phyloP scores from a whole-genome alignment of 2,888 invertebrate genomes.

The Epicampocera succincta region DNA sequence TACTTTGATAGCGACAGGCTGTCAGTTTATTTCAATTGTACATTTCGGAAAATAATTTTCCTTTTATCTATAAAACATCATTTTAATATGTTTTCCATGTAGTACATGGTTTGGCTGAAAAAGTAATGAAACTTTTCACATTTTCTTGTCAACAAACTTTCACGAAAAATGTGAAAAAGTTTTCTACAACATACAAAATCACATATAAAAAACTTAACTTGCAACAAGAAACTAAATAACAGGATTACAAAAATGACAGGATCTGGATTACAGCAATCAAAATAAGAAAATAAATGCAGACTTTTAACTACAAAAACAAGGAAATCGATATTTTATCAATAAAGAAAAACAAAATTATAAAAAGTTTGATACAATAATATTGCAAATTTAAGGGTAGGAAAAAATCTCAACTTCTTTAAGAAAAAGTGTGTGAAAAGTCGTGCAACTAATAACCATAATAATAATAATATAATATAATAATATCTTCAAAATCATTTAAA shows the following conservation, averaged over 20 bases:
- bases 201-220: neutral
- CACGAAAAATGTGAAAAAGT: constrained; percentile 15
- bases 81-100: neutral
- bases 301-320: neutral
- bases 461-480: too few relatives aligned
- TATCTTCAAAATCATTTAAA: too few relatives aligned
- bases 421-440: too few relatives aligned
- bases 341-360: too few relatives aligned
- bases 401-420: too few relatives aligned
- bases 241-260: constrained; percentile 6
- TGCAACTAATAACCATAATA: too few relatives aligned
- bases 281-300: constrained; percentile 10
- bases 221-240: constrained; percentile 44
- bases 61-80: neutral
- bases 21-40: too few relatives aligned
- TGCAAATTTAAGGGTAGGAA: too few relatives aligned
- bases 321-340: neutral
- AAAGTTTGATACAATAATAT: too few relatives aligned
- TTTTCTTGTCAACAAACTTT: constrained; percentile 47
- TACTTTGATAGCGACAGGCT: too few relatives aligned
- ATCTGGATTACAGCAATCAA: neutral
- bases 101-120: neutral
- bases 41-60: too few relatives aligned
- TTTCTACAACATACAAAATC: neutral
- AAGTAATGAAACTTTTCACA: constrained; percentile 19